Base-by-base conservation (phyloP, 2,888 invertebrate species). In the Synergus itoensis region DNA sequence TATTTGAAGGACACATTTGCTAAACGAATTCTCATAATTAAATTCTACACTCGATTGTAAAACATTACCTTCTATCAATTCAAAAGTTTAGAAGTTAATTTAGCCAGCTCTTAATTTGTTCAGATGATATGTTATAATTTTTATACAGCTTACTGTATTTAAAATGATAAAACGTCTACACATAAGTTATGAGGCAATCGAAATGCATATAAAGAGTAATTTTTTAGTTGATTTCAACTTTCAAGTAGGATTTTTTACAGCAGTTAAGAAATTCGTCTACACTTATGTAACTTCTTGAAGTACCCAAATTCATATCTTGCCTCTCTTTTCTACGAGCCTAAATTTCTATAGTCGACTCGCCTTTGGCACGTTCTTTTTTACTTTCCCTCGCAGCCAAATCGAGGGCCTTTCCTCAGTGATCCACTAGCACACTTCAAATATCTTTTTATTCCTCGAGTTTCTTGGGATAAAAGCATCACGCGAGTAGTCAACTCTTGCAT, bases 341-440 rank as follows among this genome's bases (percentile, higher is more conserved):
- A 81, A 79, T 57, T 53, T 77, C 60, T 69, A 81, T 65, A 69
- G 78, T 77, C 78, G 76, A 82, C 76, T 77, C 78, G 79, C 41
- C 75, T 78, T 76, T 77, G 77, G 62, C 77, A 67, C 77, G 76
- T 77, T 80, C 81, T 84, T 84, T 83, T 81, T 64, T 82, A 81
- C 81, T 82, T 84, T 83, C 81, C 82, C 81, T 84, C 79, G 82
- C 28, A 80, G 80, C 81, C 80, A 77, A 81, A 82, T 78, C 40
- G 73, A 53, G 73, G 53, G 73, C 73, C 73, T 73, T 73, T 73
- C 77, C 79, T 83, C 81, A 79, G 81, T 82, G 83, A 83, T 83
- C 82, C 82, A 84, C 81, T 84, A 82, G 82, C 82, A 84, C 84
- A 81, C 79, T 82, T 80, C 80, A 79, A 78, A 77, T 81, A 75